Base-by-base conservation (phyloP, 1,140 invertebrate genomes). In the Samia ricini region DNA sequence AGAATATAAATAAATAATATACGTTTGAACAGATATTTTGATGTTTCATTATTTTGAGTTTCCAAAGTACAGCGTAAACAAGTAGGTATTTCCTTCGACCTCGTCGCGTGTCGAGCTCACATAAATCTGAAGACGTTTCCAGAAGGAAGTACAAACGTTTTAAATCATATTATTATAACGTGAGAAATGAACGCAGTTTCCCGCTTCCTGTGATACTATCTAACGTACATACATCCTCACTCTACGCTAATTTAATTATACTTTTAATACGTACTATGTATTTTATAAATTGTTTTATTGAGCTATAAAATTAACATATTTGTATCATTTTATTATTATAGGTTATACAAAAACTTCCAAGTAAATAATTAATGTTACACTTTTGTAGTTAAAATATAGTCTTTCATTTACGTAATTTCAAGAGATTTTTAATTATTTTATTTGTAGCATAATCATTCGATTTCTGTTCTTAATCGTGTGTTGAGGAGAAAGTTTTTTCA, bases 201-300 rank as follows among this genome's bases (percentile, higher is more conserved):
- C 52, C 22, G 4, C 24, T 55, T 22, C 52, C 24, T 12, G 24
- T 24, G 52, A 55, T 55, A 24, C 15, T 55, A 55, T 55, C 52
- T n/a, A n/a, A n/a, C n/a, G n/a, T n/a, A n/a, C n/a, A 12, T 24
- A 55, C 22, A 55, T 55, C 52, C 52, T 23, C 24, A 12, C 22
- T 55, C 15, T n/a, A 7, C 21, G 52, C 52, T 55, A 24, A 55
- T 55, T 36, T 55, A 55, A 52, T 52, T 52, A 10, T 52, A 52
- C 4, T 52, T 36, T 36, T 36, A 42, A 21, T 20, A 52, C 7
- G 6, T 10, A 15, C 24, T 55, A 55, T 24, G 23, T 55, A 24
- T 55, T 55, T 21, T 42, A 42, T 21, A 21, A 1, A 20, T 21
- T 20, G 22, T 52, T 21, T 21, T 52, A 23, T 36, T 42, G 33